Evolutionary conservation across 1,140 invertebrate species (phyloP).

Genomic region (Luehdorfia chinensis): DNA sequence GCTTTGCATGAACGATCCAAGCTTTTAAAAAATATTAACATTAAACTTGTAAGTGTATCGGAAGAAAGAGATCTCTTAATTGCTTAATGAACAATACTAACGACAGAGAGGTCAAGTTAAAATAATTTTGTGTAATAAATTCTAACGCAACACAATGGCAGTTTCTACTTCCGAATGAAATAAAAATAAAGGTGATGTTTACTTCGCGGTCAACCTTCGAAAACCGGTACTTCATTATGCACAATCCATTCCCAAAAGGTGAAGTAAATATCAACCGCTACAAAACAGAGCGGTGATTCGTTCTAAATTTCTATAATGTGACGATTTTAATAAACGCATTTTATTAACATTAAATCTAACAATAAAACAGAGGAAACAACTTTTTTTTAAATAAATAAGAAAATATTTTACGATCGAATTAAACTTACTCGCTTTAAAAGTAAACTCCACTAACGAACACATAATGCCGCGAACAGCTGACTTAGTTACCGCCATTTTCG

Average conservation of each 20-base stretch:
- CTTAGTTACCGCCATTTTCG: slow-evolving; percentile 61
- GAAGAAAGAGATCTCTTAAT: no score
- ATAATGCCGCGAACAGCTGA: slow-evolving; percentile 65
- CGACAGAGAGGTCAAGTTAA: background rate
- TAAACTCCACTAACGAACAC: slow-evolving; percentile 71
- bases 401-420: slow-evolving; percentile 15
- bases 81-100: no score
- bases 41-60: background rate
- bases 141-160: background rate
- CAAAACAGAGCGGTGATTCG: slow-evolving; percentile 38
- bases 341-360: background rate
- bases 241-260: slow-evolving; percentile 30
- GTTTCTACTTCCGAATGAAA: slow-evolving; percentile 15
- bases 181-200: slow-evolving; percentile 21
- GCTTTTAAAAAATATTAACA: background rate
- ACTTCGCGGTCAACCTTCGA: slow-evolving; percentile 33
- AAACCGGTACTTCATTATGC: slow-evolving; percentile 32
- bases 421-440: slow-evolving; percentile 72
- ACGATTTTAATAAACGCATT: background rate
- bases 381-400: background rate
- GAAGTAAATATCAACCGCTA: slow-evolving; percentile 36
- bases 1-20: background rate
- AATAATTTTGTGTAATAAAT: background rate
- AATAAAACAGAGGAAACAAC: background rate
- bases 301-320: slow-evolving; percentile 3